Base-by-base conservation (phyloP, 2,797 vertebrate genomes). In the Pteronotus mesoamericanus region DNA sequence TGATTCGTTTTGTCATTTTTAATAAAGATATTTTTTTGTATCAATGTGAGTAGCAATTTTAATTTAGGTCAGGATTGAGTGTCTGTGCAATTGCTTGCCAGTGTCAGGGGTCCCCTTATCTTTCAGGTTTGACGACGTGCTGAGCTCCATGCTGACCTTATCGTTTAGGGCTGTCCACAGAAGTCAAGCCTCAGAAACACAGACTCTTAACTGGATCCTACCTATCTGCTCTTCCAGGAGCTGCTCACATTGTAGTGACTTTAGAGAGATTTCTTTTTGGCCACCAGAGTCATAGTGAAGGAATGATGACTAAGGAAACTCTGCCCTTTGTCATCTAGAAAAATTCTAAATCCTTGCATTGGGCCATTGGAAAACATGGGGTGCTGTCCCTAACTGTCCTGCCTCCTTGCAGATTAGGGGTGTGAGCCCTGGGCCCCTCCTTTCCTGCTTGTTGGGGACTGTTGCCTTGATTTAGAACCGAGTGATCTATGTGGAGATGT, bases 301-400 rank as follows among this genome's bases (percentile, higher is more conserved):
- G 32, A 12, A 59, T 82, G 42, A 18, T 10, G 19, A 34, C 1
- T 6, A 19, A 21, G 74, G 32, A 37, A 37, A 39, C 9, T 5
- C 44, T 37, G 7, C 3, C 9, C 7, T 53, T 46, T 44, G 59
- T 77, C n/a, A 18, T 90, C 57, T 44, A 6, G 29, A 46, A 75
- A 46, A 26, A 19, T 32, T 68, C 37, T 18, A 24, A 78, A 26
- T 24, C 7, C 86, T 69, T 22, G 3, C 4, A 1, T 4, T 8
- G 32, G 32, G n/a, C 0, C 2, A 15, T 72, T 44, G 53, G 64
- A 68, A 89, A 72, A 18, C 21, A 2, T 1, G 15, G 57, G 12
- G 34, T 34, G 1, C 1, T 1, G 2, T 29, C 9, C 15, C 19
- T 6, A 1, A 42, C 21, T 46, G 22, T 6, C 26, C 18, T 32